phyloP scores from a whole-genome alignment of 2,797 vertebrate species.

The Acestrorhynchus altus region DNA sequence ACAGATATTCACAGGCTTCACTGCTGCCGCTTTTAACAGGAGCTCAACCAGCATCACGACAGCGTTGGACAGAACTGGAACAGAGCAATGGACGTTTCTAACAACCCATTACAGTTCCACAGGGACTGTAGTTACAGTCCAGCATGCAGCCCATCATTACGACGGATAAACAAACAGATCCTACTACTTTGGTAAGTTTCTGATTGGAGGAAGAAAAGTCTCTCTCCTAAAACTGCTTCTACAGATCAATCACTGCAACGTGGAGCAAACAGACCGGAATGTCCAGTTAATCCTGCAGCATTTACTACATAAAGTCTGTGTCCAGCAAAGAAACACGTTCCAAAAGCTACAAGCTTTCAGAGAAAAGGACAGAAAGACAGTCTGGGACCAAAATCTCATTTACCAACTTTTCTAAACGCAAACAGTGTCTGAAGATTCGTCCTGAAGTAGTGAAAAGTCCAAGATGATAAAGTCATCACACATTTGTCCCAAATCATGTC shows the following conservation, averaged over 20 bases:
- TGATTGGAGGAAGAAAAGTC: not conserved
- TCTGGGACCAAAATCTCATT: too few relatives aligned
- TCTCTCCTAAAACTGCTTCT: conserved; percentile 19
- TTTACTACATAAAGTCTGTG: not conserved
- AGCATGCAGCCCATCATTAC: conserved; percentile 24
- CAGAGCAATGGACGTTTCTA: conserved; percentile 15
- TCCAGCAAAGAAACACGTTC: conserved; percentile 10
- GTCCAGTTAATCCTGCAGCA: not conserved
- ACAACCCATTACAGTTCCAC: conserved; percentile 18
- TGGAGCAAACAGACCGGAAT: conserved; percentile 18
- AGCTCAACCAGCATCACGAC: conserved; percentile 14
- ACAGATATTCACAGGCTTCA: conserved; percentile 2
- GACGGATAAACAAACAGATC: conserved; percentile 39
- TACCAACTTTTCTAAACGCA: too few relatives aligned
- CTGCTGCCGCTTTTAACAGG: not conserved
- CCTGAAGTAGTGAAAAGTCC: too few relatives aligned
- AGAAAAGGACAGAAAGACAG: too few relatives aligned
- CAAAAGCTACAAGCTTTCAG: too few relatives aligned
- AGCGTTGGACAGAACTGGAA: conserved; percentile 38
- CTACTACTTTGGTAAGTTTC: not conserved
- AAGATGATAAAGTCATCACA: too few relatives aligned
- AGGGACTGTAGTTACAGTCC: conserved; percentile 16
- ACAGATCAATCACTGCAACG: not conserved
- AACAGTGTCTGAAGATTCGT: too few relatives aligned
- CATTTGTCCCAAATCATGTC: too few relatives aligned